Evolutionary conservation across 2,797 vertebrate species (phyloP).

Genomic region (Hipposideros larvatus): DNA sequence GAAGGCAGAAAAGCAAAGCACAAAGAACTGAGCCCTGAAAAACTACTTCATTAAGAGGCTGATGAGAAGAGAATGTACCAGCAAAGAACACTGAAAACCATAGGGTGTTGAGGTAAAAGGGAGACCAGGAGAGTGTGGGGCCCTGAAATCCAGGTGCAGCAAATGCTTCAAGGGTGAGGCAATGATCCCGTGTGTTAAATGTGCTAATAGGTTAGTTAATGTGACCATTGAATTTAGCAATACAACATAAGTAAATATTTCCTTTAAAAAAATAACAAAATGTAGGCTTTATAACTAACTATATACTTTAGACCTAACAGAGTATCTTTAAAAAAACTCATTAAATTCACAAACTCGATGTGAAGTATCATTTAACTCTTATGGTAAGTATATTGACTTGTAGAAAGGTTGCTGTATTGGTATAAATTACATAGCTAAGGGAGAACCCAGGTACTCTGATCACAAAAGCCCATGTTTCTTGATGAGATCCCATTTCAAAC

Average conservation of each 20-base stretch:
- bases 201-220: not conserved
- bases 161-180: not conserved
- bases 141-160: not conserved
- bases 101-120: not conserved
- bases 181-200: not conserved
- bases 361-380: constrained; percentile 13
- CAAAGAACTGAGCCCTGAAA: not conserved
- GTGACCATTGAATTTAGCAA: not conserved
- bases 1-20: not conserved
- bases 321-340: not conserved
- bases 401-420: constrained; percentile 4
- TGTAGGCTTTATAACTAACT: not conserved
- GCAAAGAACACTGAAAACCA: not conserved
- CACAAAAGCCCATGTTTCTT: constrained; percentile 23
- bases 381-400: not conserved
- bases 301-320: not conserved
- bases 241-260: not conserved
- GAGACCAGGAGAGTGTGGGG: not conserved
- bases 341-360: constrained; percentile 31
- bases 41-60: not conserved
- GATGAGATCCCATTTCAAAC: constrained; percentile 4
- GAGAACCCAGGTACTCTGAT: constrained; percentile 22
- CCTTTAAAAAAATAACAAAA: not conserved
- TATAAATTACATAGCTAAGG: not conserved
- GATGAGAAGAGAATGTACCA: not conserved